These are phyloP conservation scores for Rallus crepitans DNA, from an alignment of 2,797 vertebrate genomes.

Conservation along the genomic window DNA sequence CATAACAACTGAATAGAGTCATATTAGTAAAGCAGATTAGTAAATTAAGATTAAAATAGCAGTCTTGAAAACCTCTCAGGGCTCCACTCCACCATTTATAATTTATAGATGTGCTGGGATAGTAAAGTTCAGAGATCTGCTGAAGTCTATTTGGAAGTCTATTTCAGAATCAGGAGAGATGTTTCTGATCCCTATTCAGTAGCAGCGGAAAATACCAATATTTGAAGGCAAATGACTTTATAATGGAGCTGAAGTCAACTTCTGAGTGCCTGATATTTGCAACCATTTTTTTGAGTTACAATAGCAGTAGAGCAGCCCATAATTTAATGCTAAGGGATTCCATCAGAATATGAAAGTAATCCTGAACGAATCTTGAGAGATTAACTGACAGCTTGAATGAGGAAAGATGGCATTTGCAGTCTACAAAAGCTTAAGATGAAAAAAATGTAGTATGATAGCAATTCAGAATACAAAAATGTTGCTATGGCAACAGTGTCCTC, in stretches of 20 bases:
- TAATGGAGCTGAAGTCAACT: not conserved
- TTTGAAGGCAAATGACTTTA: not conserved
- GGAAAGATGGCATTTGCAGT: conserved; percentile 17
- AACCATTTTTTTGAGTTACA: not conserved
- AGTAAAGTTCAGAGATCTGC: not conserved
- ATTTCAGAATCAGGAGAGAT: not conserved
- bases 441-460: conserved; percentile 16
- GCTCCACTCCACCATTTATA: not conserved
- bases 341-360: conserved; percentile 24
- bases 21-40: not conserved
- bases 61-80: not conserved
- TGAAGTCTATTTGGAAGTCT: not conserved
- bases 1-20: not conserved
- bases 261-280: not conserved
- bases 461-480: conserved; percentile 40
- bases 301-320: not conserved
- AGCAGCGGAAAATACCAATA: not conserved
- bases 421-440: conserved; percentile 11
- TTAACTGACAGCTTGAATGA: conserved; percentile 51
- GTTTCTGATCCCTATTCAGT: not conserved
- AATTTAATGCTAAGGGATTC: not conserved
- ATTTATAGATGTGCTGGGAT: not conserved
- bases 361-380: conserved; percentile 5
- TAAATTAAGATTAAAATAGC: not conserved
- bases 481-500: conserved; percentile 34